phyloP scores from a whole-genome alignment of 2,888 invertebrate species.

The Diabrotica balteata region DNA sequence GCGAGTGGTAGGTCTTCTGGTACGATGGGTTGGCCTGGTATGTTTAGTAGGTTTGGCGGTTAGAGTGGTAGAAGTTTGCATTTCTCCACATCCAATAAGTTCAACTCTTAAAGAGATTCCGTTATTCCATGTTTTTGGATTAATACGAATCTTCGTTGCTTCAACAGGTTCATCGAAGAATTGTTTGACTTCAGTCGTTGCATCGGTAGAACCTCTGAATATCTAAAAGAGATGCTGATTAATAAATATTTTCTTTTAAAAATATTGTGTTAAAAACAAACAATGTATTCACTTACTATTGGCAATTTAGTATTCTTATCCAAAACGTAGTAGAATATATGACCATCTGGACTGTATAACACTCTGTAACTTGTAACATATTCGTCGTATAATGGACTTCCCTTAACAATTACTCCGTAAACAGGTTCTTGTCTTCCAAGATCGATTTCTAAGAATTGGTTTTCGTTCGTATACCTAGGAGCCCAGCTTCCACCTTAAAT shows the following conservation, averaged over 20 bases:
- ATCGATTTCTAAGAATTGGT: constrained; percentile 72
- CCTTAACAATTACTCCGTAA: constrained; percentile 77
- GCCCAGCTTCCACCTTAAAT: constrained; percentile 72
- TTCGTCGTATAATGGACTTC: constrained; percentile 72
- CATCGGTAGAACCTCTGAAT: constrained; percentile 77
- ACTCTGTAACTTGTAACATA: constrained; percentile 82
- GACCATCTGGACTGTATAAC: constrained; percentile 66
- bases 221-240: constrained; percentile 58
- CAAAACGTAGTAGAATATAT: constrained; percentile 66
- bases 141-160: constrained; percentile 74
- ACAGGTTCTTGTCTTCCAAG: constrained; percentile 71
- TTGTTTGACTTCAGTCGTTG: constrained; percentile 66
- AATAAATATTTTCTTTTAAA: too few species aligned
- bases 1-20: neutral
- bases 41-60: constrained; percentile 11
- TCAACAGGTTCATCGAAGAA: constrained; percentile 77
- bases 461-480: constrained; percentile 65
- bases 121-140: constrained; percentile 78
- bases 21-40: neutral
- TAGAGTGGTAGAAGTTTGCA: constrained; percentile 36
- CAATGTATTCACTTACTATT: constrained; percentile 58
- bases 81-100: constrained; percentile 72
- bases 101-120: constrained; percentile 72
- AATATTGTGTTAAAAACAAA: neutral
- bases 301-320: constrained; percentile 58